Evolutionary conservation across 2,113 vertebrate species (phyloP).

Genomic region (Cairina moschata): DNA sequence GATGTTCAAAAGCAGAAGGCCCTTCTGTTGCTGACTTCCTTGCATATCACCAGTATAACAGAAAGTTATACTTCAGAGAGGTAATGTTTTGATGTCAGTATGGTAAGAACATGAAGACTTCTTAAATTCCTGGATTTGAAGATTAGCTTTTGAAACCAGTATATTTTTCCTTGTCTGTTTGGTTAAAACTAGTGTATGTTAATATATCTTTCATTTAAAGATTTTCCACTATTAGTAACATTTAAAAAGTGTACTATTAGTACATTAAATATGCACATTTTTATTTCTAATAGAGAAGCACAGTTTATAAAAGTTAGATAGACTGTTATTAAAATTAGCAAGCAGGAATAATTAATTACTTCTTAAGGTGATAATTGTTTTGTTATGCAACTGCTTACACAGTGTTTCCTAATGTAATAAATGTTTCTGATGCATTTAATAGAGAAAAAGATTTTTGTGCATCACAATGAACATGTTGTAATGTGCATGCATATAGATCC

Average conservation of each 20-base stretch:
- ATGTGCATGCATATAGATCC: background rate
- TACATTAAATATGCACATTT: background rate
- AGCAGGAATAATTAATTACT: background rate
- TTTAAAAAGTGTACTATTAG: background rate
- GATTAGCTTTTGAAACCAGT: background rate
- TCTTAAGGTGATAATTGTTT: background rate
- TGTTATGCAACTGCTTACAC: background rate
- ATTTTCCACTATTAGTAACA: background rate
- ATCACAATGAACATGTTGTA: background rate
- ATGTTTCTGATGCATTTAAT: background rate
- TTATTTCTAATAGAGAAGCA: background rate
- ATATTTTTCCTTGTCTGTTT: background rate
- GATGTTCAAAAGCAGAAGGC: background rate
- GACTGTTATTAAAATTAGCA: constrained; percentile 9
- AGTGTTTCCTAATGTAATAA: constrained; percentile 5
- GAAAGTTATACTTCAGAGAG: background rate
- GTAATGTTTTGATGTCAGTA: background rate
- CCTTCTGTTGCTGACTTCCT: background rate
- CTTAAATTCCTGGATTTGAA: background rate
- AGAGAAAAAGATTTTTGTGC: background rate
- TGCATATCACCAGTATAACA: background rate
- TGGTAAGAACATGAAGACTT: background rate
- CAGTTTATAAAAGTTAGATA: background rate
- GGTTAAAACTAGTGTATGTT: background rate
- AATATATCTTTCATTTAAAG: background rate